These are phyloP conservation scores for Papilio polytes DNA, from an alignment of 1,140 invertebrate genomes.

Conservation along the genomic window DNA sequence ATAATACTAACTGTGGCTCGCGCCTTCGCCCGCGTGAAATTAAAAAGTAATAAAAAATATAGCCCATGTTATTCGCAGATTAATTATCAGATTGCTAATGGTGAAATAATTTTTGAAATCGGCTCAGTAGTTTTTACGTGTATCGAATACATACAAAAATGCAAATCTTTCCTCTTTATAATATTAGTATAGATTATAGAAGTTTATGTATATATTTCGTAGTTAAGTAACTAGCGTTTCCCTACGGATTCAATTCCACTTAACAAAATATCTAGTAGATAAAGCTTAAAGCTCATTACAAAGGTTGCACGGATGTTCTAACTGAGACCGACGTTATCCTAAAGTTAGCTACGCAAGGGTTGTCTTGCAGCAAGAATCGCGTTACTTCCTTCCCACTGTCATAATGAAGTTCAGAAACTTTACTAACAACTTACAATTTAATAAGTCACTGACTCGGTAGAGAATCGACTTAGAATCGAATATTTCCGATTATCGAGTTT, in stretches of 20 bases:
- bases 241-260: not conserved
- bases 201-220: not conserved
- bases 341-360: conserved; percentile 18
- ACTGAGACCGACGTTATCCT: conserved; percentile 18
- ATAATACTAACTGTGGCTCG: too few species aligned
- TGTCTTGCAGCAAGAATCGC: conserved; percentile 15
- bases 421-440: conserved; percentile 29
- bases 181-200: too few species aligned
- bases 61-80: too few species aligned
- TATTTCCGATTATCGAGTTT: conserved; percentile 24
- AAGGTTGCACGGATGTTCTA: not conserved
- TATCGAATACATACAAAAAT: too few species aligned
- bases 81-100: too few species aligned
- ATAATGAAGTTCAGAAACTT: conserved; percentile 21
- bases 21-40: too few species aligned
- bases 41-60: too few species aligned
- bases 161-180: too few species aligned
- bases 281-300: conserved; percentile 20
- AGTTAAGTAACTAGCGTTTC: not conserved
- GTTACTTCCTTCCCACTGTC: conserved; percentile 12
- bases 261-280: not conserved
- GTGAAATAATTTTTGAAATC: too few species aligned
- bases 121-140: too few species aligned
- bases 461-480: conserved; percentile 2
- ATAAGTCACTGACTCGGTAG: conserved; percentile 6